phyloP scores from a whole-genome alignment of 2,113 vertebrate species.

The Corythornis cristatus region DNA sequence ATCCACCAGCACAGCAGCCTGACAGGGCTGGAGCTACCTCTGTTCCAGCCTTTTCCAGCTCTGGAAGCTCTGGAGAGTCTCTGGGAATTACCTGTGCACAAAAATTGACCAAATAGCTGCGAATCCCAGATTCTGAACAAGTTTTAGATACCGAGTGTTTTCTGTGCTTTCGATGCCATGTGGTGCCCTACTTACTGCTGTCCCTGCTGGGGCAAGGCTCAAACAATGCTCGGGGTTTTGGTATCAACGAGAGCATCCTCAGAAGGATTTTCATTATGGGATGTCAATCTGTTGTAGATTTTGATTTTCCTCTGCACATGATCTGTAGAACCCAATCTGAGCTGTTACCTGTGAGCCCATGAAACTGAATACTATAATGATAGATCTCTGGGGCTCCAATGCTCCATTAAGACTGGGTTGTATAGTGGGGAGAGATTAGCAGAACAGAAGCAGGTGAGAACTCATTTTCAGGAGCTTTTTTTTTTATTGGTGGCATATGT shows the following conservation, averaged over 20 bases:
- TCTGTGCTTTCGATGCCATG: neutral
- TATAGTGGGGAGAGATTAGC: slow-evolving; percentile 66
- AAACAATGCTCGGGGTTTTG: slow-evolving; percentile 2
- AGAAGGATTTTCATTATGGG: slow-evolving; percentile 46
- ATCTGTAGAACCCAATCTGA: slow-evolving; percentile 68
- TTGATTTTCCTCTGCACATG: slow-evolving; percentile 52
- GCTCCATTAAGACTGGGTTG: slow-evolving; percentile 76
- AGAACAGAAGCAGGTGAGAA: slow-evolving; percentile 78
- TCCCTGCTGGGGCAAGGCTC: neutral
- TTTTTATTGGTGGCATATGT: slow-evolving; percentile 27
- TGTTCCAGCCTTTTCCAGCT: neutral
- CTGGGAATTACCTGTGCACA: neutral
- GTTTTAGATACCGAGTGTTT: neutral
- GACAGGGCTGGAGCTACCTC: neutral
- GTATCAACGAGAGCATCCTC: slow-evolving; percentile 46
- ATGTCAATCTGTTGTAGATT: slow-evolving; percentile 67
- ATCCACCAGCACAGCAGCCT: neutral
- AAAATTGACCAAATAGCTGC: neutral
- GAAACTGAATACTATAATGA: slow-evolving; percentile 82
- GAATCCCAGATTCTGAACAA: neutral
- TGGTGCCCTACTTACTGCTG: neutral
- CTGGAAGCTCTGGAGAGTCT: neutral
- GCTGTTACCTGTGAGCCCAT: slow-evolving; percentile 45
- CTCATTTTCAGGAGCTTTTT: slow-evolving; percentile 29
- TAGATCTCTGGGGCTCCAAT: slow-evolving; percentile 74